Evolutionary conservation across 53 echinoderm and acorn worm genomes (phyloP), one percentile per base, ranked within the genome.

Genomic region (Actinopyga echinites): DNA sequence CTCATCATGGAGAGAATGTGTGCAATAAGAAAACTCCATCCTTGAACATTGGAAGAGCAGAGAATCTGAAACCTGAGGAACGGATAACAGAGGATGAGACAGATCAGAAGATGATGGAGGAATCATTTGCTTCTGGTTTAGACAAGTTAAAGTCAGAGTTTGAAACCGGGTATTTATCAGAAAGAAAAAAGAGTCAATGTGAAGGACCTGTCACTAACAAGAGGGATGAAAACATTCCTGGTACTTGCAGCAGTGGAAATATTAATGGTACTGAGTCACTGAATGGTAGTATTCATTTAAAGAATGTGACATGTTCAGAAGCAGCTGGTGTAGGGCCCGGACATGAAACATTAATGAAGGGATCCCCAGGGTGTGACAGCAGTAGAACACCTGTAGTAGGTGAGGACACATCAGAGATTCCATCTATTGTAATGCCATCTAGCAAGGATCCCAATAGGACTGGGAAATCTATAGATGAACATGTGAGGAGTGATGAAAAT

Each of bases 61-160:
- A 45, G 42, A 26, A 74, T 35, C 7, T 37, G 29, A 74, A 74
- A 74, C 28, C 36, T 53, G 52, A 74, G 36, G 74, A 35, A 74
- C 10, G 43, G 74, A 45, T 45, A 11, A 74, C 36, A 74, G 24
- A 45, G 17, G 17, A 49, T 49, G 49, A 13, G 7, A 1, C 15
- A 1, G 45, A 71, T 17, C 38, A 26, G 3, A 71, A 25, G 8
- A 23, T 24, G 4, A 71, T 40, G 22, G 71, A 71, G 6, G 71
- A 71, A 25, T 71, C 71, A 22, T 71, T 71, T 44, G 71, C 40
- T 43, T 25, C 23, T 13, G 23, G 38, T 28, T n/a, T 71, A 19
- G 32, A 55, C 15, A 54, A 56, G 17, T 77, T 77, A 20, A 32
- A 31, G 23, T 77, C 77, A 26, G 56, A 77, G 44, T 77, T 54